These are phyloP conservation scores for Karalla daura DNA, from an alignment of 2,797 vertebrate genomes.

Conservation along the genomic window DNA sequence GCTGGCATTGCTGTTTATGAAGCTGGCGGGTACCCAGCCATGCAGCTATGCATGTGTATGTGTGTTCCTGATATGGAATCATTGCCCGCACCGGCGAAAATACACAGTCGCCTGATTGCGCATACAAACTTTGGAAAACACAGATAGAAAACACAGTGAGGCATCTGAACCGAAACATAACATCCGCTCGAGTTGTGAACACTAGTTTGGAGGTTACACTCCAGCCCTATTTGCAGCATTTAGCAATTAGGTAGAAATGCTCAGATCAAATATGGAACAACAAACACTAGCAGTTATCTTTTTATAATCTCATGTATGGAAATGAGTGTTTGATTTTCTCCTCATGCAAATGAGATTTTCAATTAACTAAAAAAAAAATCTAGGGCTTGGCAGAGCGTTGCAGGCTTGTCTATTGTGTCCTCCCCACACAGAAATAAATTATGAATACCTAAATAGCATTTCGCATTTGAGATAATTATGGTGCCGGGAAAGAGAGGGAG, in stretches of 20 bases:
- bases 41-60: conserved; percentile 47
- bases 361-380: conserved; percentile 82
- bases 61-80: conserved; percentile 37
- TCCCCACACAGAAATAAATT: conserved; percentile 83
- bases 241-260: conserved; percentile 82
- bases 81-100: conserved; percentile 32
- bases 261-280: conserved; percentile 82
- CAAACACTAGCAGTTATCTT: conserved; percentile 86
- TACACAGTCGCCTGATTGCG: conserved; percentile 34
- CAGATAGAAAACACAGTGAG: conserved; percentile 34
- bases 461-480: conserved; percentile 84
- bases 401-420: conserved; percentile 78
- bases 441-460: conserved; percentile 86
- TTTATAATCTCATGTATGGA: conserved; percentile 86
- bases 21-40: conserved; percentile 58
- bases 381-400: conserved; percentile 80
- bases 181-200: conserved; percentile 67
- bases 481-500: conserved; percentile 55
- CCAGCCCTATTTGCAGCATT: conserved; percentile 79
- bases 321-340: conserved; percentile 88
- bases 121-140: conserved; percentile 52
- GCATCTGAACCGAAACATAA: conserved; percentile 59
- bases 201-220: conserved; percentile 75
- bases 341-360: conserved; percentile 89
- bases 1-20: conserved; percentile 45